phyloP scores from a whole-genome alignment of 2,113 vertebrate species.

The Chionodraco myersi region DNA sequence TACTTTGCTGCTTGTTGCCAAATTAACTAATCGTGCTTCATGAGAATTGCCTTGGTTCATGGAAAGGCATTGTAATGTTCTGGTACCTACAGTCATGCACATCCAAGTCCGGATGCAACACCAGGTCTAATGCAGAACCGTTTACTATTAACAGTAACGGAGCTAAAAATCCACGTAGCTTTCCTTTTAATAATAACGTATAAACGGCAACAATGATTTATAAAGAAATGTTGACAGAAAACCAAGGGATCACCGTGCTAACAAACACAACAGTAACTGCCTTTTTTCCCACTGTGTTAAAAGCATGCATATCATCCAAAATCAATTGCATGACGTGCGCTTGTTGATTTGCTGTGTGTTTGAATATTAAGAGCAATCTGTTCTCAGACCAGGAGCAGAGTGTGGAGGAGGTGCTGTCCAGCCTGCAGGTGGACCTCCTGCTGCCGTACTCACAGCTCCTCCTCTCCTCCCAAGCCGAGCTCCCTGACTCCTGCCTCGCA shows the following conservation, averaged over 20 bases:
- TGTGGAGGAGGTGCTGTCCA: conserved; percentile 82
- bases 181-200: too few species aligned
- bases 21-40: background rate
- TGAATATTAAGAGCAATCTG: background rate
- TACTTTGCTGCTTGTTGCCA: too few species aligned
- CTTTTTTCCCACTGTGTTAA: too few species aligned
- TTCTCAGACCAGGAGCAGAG: conserved; percentile 41
- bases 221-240: too few species aligned
- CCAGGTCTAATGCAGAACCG: too few species aligned
- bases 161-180: too few species aligned
- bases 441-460: conserved; percentile 85
- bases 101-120: too few species aligned
- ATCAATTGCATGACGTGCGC: background rate
- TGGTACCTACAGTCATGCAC: background rate
- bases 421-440: conserved; percentile 83
- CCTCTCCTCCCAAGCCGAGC: conserved; percentile 38
- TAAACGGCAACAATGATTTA: too few species aligned
- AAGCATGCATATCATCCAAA: too few species aligned
- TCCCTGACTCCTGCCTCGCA: conserved; percentile 88
- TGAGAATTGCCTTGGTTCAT: background rate
- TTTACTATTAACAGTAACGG: too few species aligned
- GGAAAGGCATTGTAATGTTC: background rate
- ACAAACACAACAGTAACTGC: too few species aligned
- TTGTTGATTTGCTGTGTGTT: background rate
- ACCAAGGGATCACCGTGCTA: too few species aligned